phyloP scores from a whole-genome alignment of 2,888 invertebrate species.

The Slavum lentiscoides region DNA sequence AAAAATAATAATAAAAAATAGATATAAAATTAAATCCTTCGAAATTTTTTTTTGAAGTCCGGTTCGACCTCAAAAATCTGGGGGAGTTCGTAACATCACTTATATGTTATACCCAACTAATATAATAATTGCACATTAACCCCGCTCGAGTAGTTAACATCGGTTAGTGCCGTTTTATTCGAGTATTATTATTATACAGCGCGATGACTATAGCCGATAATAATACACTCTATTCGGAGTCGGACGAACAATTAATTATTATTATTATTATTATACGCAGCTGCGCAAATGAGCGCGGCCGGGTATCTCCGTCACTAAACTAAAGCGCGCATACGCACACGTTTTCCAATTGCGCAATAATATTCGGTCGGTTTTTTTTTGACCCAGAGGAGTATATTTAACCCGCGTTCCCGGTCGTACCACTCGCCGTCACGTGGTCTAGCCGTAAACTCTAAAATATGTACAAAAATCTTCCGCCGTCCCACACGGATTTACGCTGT shows the following conservation, averaged over 20 bases:
- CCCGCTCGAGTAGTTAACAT: too few relatives aligned
- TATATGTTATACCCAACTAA: neutral
- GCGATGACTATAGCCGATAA: neutral
- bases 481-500: too few relatives aligned
- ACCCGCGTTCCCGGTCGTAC: neutral
- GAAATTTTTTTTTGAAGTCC: too few relatives aligned
- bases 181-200: neutral
- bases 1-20: too few relatives aligned
- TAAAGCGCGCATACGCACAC: neutral
- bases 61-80: too few relatives aligned
- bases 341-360: neutral
- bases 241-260: neutral
- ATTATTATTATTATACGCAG: neutral
- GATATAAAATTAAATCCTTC: too few relatives aligned
- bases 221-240: neutral
- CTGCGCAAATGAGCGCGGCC: neutral
- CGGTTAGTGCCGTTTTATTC: too few relatives aligned
- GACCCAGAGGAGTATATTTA: neutral
- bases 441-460: neutral
- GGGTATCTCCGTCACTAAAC: too few relatives aligned
- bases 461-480: too few relatives aligned
- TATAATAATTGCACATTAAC: too few relatives aligned
- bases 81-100: too few relatives aligned
- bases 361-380: neutral
- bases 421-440: neutral